Evolutionary conservation across 1,140 invertebrate species (phyloP), one percentile per base, ranked within the genome.

Genomic region (Probaryconus sp.): DNA sequence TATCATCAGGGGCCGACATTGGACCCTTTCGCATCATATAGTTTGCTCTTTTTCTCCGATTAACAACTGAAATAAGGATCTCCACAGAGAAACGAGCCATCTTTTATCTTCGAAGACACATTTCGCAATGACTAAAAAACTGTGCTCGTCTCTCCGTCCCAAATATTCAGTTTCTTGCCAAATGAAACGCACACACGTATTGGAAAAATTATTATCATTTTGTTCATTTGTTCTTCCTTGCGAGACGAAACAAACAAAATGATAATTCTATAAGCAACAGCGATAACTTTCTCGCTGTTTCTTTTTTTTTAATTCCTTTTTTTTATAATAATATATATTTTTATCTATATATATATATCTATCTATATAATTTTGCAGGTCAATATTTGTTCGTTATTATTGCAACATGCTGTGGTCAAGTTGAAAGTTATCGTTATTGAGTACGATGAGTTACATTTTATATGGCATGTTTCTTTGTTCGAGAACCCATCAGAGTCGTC

Each of bases 1-100:
- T 80, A 84, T 86, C 76, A 74, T 79, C 67, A 81, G 74, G 76
- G 70, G 73, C 71, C 78, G 63, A 75, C 55, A 67, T 69, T 43
- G 65, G 77, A 78, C 75, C 73, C 64, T 76, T 79, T 80, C n/a
- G 79, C 76, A 72, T 77, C 72, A 81, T 81, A 70, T 75, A 56
- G 35, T 74, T 74, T 69, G 47, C 63, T 69, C 56, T 45, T 63
- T 50, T 72, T 64, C 75, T 70, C 30, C 37, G 31, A 40, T 33
- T 14, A 21, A 64, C n/a, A n/a, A n/a, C n/a, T n/a, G n/a, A n/a
- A n/a, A n/a, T n/a, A 67, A 72, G 2, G 7, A 14, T 4, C 2
- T 17, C 16, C n/a, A 17, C 13, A 28, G 35, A 20, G 20, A 14
- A 31, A 28, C 5, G 28, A 37, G 30, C 21, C 6, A 40, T 61